A percentile compares a stretch with the other conserved stretches of the same genome.
Conservation (phyloP, 2,113 vertebrate genomes). For the Hemichromis elongatus region DNA sequence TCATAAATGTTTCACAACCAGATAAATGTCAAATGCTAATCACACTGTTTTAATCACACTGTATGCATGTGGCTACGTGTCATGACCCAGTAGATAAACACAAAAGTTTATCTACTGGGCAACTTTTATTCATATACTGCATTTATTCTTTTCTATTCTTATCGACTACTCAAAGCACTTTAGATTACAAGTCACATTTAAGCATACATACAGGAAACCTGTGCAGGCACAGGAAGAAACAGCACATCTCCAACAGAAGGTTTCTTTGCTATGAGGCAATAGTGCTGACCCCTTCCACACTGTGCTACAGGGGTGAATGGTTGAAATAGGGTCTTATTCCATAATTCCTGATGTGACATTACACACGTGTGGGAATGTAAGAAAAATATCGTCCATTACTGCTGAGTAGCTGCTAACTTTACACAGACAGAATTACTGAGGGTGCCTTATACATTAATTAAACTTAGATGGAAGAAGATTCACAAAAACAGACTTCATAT, state of each 20-base stretch:
- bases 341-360: not conserved
- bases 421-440: not conserved
- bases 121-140: not conserved
- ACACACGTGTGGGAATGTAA: not conserved
- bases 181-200: not conserved
- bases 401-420: not conserved
- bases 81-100: not conserved
- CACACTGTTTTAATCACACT: not conserved
- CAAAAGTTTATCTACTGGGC: not conserved
- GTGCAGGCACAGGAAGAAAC: fast-evolving
- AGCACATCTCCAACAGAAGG: not conserved
- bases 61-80: not conserved
- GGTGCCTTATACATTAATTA: not conserved
- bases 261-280: not conserved
- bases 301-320: not conserved
- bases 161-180: not conserved
- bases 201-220: not conserved
- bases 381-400: not conserved
- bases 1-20: not conserved
- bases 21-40: not conserved
- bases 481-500: not conserved
- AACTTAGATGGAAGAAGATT: not conserved
- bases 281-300: fast-evolving
- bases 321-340: not conserved
- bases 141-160: not conserved